Conservation (phyloP, 2,797 vertebrate species). For the Propithecus deckenii region DNA sequence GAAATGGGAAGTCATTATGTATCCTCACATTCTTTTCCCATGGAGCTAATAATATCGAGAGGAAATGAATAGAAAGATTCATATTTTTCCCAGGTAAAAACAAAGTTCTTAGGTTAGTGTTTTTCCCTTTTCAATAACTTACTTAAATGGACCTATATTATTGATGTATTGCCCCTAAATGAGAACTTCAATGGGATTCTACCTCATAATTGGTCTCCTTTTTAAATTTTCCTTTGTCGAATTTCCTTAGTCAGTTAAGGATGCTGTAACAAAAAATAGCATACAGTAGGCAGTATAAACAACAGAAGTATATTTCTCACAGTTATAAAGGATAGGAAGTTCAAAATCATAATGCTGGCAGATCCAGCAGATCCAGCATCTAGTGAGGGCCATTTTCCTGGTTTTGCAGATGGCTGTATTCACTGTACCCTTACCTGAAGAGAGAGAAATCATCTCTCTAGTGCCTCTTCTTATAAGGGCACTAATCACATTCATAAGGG, state of each 20-base stretch:
- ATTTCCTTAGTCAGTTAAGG: background rate
- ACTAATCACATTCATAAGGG: background rate
- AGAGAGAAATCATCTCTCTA: background rate
- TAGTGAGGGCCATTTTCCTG: background rate
- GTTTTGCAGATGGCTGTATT: background rate
- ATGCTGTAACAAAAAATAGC: background rate
- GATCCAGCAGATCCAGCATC: background rate
- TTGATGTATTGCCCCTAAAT: background rate
- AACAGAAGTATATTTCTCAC: background rate
- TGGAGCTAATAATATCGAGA: background rate
- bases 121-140: background rate
- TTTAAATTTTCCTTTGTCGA: background rate
- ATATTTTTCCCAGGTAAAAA: background rate
- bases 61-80: background rate
- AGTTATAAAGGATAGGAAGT: background rate
- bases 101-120: background rate
- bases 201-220: background rate
- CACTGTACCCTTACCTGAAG: too few relatives aligned
- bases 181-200: background rate
- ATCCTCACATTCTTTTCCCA: background rate
- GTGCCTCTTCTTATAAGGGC: background rate
- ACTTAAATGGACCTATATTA: background rate
- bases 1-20: background rate
- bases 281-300: background rate
- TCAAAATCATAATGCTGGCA: background rate